Conservation (phyloP, 1,140 invertebrate species). For the Rhagoletis zephyria region DNA sequence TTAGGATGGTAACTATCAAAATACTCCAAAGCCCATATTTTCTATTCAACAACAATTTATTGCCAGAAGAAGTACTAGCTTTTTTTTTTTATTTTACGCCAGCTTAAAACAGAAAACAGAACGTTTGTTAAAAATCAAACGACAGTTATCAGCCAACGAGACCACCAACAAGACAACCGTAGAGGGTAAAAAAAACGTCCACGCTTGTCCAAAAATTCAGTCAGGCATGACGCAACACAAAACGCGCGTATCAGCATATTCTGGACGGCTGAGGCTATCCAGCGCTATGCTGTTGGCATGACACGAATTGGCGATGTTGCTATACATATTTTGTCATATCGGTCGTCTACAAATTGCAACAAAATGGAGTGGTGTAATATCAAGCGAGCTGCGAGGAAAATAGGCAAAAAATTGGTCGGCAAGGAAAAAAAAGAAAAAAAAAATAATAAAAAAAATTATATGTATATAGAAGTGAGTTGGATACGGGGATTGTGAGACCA, state of each 20-base stretch:
- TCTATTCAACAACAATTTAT: no score
- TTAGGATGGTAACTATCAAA: no score
- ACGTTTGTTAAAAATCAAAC: constrained; percentile 28
- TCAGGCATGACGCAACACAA: constrained; percentile 31
- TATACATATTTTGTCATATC: constrained; percentile 58
- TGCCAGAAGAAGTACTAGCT: no score
- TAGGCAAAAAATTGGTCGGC: neutral
- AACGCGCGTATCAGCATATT: constrained; percentile 29
- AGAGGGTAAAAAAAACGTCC: neutral
- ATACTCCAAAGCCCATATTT: no score
- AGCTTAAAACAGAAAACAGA: neutral
- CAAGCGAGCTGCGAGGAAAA: neutral
- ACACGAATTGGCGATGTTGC: constrained; percentile 32
- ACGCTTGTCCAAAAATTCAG: constrained; percentile 23
- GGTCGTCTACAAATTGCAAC: constrained; percentile 43
- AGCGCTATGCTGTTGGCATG: neutral
- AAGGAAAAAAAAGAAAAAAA: neutral
- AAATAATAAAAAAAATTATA: neutral
- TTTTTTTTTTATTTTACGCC: neutral
- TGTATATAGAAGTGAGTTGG: neutral
- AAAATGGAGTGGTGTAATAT: constrained; percentile 9
- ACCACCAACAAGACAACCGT: constrained; percentile 36
- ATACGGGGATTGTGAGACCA: neutral
- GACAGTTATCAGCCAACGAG: neutral
- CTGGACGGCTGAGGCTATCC: neutral